phyloP scores from a whole-genome alignment of 2,797 vertebrate species.

The Anguilla anguilla region DNA sequence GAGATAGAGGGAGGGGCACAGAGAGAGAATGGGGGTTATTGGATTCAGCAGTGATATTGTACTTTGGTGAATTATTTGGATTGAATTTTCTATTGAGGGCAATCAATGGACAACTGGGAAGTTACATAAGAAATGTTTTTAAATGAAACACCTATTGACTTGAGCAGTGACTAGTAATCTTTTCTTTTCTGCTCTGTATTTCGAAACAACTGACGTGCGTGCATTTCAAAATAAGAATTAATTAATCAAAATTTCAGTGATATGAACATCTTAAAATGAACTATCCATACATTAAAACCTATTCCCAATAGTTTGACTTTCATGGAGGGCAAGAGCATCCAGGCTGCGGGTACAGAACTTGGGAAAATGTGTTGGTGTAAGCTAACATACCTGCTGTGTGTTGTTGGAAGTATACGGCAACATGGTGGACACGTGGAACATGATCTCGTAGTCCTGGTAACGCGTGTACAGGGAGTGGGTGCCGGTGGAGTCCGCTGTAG shows the following conservation, averaged over 20 bases:
- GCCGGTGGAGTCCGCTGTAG: slow-evolving; percentile 86
- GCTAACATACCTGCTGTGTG: slow-evolving; percentile 81
- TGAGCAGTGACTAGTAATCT: background rate
- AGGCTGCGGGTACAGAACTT: background rate
- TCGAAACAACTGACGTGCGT: background rate
- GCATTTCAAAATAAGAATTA: background rate
- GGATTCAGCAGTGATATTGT: slow-evolving; percentile 33
- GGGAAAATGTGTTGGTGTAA: background rate
- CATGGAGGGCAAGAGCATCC: background rate
- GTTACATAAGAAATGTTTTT: background rate
- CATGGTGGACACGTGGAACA: slow-evolving; percentile 96
- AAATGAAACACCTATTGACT: background rate
- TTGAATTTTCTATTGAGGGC: background rate
- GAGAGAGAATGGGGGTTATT: slow-evolving; percentile 4
- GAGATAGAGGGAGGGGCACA: background rate
- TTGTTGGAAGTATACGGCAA: slow-evolving; percentile 92
- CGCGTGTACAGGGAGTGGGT: slow-evolving; percentile 90
- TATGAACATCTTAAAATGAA: background rate
- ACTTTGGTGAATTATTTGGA: background rate
- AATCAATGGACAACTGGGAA: background rate
- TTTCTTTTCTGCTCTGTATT: background rate
- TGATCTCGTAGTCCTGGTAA: slow-evolving; percentile 94
- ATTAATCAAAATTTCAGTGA: background rate
- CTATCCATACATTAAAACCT: background rate
- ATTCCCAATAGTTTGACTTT: background rate